A percentile compares a stretch with the other conserved stretches of the same genome.
phyloP scores from a whole-genome alignment of 2,888 invertebrate genomes.

The Blastobasis lacticolella region DNA sequence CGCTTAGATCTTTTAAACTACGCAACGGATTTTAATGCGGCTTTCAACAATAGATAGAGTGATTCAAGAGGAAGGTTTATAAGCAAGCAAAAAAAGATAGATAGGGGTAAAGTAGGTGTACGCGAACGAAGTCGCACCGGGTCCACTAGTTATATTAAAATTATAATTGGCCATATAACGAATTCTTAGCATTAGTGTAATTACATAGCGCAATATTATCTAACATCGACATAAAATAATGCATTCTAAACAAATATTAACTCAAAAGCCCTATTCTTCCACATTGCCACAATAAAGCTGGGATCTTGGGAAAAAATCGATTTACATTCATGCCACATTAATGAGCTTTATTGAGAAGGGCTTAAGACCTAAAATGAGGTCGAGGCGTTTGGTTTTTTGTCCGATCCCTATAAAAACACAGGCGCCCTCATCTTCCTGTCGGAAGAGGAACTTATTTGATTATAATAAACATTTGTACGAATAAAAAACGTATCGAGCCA shows the following conservation, averaged over 20 bases:
- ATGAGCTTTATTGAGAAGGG: conserved; percentile 17
- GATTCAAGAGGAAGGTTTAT: no score
- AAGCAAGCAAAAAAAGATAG: no score
- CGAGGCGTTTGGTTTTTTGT: conserved; percentile 24
- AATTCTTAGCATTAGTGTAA: no score
- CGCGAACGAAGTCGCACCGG: no score
- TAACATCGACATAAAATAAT: conserved; percentile 59
- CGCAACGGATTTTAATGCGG: no score
- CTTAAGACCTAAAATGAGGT: conserved; percentile 22
- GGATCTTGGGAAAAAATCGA: conserved; percentile 18
- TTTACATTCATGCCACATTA: conserved; percentile 5
- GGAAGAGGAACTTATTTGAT: conserved; percentile 72
- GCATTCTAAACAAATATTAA: conserved; percentile 44
- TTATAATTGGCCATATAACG: no score
- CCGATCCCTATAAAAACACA: conserved; percentile 32
- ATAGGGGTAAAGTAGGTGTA: no score
- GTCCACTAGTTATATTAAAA: no score
- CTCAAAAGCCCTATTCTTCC: conserved; percentile 40
- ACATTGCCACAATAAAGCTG: conserved; percentile 55
- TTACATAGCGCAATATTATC: not conserved
- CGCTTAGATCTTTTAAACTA: no score
- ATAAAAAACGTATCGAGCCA: conserved; percentile 53
- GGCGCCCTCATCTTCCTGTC: conserved; percentile 66
- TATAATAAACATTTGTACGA: conserved; percentile 61
- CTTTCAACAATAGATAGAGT: no score